Conservation (phyloP, 1,140 invertebrate genomes). For the Papilio dardanus region DNA sequence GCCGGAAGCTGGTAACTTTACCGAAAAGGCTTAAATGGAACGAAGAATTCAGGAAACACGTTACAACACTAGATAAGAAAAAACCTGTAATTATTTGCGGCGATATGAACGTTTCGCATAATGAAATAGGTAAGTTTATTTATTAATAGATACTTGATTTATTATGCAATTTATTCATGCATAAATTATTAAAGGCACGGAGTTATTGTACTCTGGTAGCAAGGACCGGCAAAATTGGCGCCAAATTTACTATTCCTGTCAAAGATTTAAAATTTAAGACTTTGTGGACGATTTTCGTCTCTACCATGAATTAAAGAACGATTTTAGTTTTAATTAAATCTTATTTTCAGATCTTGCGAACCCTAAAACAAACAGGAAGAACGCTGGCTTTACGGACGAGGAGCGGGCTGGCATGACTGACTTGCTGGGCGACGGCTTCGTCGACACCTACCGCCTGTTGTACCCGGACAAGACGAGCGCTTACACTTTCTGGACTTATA, state of each 20-base stretch:
- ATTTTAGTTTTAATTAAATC: not conserved
- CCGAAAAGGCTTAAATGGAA: slow-evolving; percentile 97
- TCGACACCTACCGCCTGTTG: slow-evolving; percentile 94
- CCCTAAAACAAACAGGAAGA: slow-evolving; percentile 96
- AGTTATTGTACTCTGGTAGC: not conserved
- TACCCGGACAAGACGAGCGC: slow-evolving; percentile 93
- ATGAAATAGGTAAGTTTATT: slow-evolving; percentile 91
- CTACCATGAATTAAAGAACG: not conserved
- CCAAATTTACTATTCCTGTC: not conserved
- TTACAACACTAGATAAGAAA: slow-evolving; percentile 91
- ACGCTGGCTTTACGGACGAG: slow-evolving; percentile 97
- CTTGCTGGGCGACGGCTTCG: slow-evolving; percentile 90
- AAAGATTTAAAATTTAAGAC: not conserved
- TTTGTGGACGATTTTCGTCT: not conserved
- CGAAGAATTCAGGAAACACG: slow-evolving; percentile 88
- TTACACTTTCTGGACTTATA: slow-evolving; percentile 98
- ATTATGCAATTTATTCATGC: slow-evolving; percentile 1
- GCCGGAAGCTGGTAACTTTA: slow-evolving; percentile 92
- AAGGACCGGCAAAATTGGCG: not conserved
- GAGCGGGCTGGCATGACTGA: slow-evolving; percentile 96
- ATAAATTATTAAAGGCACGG: not conserved
- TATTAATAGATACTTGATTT: slow-evolving; percentile 7
- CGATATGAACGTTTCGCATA: slow-evolving; percentile 98
- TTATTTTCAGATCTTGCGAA: slow-evolving; percentile 92
- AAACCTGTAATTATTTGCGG: slow-evolving; percentile 98